These are phyloP conservation scores for Microcebus griseorufus DNA, from an alignment of 2,113 vertebrate genomes.

Conservation along the genomic window DNA sequence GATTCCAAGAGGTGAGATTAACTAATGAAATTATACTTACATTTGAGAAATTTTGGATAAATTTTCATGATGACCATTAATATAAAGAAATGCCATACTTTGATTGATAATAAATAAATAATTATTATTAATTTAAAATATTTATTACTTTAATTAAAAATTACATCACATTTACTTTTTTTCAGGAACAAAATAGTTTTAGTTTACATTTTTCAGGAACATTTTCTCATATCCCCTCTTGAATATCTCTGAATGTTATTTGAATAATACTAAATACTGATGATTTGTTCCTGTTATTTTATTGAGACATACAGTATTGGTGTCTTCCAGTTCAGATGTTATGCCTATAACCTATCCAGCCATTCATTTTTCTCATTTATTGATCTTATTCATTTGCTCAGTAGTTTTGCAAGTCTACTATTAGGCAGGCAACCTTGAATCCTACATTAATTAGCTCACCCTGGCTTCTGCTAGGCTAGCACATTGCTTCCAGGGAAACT, in stretches of 20 bases:
- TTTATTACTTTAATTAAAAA: neutral
- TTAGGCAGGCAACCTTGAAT: neutral
- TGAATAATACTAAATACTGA: neutral
- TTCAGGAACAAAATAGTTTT: neutral
- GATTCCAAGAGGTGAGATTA: neutral
- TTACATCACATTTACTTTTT: neutral
- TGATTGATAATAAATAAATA: neutral
- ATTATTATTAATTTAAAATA: neutral
- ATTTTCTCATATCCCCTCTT: neutral
- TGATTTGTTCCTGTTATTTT: neutral
- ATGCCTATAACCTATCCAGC: rapidly evolving
- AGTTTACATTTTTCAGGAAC: neutral
- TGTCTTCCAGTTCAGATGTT: neutral
- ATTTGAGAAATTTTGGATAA: neutral
- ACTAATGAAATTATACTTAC: neutral
- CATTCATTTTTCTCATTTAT: neutral
- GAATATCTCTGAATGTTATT: neutral
- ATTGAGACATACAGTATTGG: neutral
- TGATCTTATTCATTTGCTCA: neutral
- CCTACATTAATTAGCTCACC: rapidly evolving
- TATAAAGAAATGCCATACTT: neutral
- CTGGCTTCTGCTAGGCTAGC: neutral
- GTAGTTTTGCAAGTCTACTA: neutral
- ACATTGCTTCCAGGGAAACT: neutral
- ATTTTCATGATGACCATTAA: neutral